A percentile compares a stretch with the other conserved stretches of the same genome.
phyloP scores from a whole-genome alignment of 2,797 vertebrate genomes.

The Threskiornis aethiopicus region DNA sequence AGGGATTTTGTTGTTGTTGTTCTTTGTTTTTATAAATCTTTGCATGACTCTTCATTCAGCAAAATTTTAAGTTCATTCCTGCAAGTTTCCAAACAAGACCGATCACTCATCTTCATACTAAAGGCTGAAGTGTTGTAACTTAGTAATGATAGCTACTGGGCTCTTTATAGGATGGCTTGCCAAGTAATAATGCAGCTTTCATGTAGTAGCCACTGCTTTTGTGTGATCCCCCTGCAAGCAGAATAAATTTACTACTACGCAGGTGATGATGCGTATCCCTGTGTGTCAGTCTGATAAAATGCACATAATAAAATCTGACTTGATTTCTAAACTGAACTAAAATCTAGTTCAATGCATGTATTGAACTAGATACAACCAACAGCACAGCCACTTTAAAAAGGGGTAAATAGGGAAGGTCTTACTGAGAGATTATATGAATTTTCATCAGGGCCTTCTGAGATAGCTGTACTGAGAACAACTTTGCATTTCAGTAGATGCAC shows the following conservation, averaged over 20 bases:
- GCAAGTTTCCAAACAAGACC: neutral
- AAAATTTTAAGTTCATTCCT: neutral
- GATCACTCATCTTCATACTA: neutral
- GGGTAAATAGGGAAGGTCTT: neutral
- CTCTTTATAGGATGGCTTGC: neutral
- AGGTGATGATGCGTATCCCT: neutral
- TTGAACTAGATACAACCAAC: neutral
- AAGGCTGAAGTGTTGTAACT: neutral
- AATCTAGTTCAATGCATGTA: neutral
- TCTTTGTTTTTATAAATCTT: neutral
- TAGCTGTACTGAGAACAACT: neutral
- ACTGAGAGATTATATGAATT: neutral
- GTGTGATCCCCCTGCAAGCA: neutral
- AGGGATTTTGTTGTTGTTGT: neutral
- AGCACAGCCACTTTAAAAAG: neutral
- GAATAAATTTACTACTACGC: neutral
- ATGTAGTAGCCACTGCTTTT: neutral
- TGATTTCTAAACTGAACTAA: neutral
- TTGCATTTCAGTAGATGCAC: neutral
- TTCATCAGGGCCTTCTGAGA: neutral
- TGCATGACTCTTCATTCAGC: neutral
- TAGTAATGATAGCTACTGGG: neutral
- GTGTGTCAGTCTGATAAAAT: neutral
- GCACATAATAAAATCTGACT: neutral
- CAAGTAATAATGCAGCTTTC: neutral